Evolutionary conservation across 2,797 vertebrate genomes (phyloP), one percentile per base, ranked within the genome.

Genomic region (Ctenopoma multispine): DNA sequence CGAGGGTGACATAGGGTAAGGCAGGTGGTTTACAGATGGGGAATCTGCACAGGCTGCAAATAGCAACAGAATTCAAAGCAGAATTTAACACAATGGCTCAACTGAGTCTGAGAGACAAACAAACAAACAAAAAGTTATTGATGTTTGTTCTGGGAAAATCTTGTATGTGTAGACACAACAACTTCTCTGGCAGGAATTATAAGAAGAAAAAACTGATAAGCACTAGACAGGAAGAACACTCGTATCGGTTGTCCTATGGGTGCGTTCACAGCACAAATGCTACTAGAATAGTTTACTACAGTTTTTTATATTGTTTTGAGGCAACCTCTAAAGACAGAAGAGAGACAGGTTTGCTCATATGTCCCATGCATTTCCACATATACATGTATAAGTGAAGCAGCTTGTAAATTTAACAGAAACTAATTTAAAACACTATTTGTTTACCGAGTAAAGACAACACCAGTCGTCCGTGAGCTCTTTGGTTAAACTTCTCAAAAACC

Each of bases 21-120:
- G 77, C 85, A 90, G 85, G 85, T 90, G 90, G 88, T 80, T 72
- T 69, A 43, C 80, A 90, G 86, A 84, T 79, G 86, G 81, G 65
- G 60, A 74, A 75, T 77, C 73, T 62, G 63, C 54, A 63, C 55
- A 2, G 49, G 63, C 62, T 62, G 50, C 68, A 81, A 72, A 80
- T 3, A 13, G 15, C 48, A 58, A 58, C 50, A 61, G 54, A 79
- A 74, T 48, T 56, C 27, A 0, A 0, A 68, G 53, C 67, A 10
- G 8, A 20, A 20, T n/a, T 72, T 55, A 64, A 31, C 74, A 75
- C 58, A 64, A 63, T 50, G 61, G 40, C 50, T 63, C 21, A 4
- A 34, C 66, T 23, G 67, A 83, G 49, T 65, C 43, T 34, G 62
- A 66, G 24, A 66, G 51, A 76, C 31, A 71, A n/a, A n/a, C n/a